Evolutionary conservation across 2,888 invertebrate genomes (phyloP), one percentile per base, ranked within the genome.

Genomic region (Drosophila infuscata): DNA sequence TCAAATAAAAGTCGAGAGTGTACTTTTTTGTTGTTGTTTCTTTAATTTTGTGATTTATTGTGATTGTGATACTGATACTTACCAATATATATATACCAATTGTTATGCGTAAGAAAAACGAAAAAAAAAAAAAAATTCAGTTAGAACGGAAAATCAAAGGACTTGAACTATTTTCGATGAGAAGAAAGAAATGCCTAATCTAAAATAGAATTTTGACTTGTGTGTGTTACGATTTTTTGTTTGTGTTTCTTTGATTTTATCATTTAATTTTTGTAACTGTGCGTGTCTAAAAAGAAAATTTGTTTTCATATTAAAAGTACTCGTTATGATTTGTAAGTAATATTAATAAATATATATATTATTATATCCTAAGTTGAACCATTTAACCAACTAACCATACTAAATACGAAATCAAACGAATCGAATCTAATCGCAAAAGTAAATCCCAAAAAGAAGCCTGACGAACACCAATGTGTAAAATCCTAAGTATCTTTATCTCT

Each of bases 1-100:
- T 58, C 53, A 69, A 62, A 67, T 60, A 38, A 54, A 25, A 72
- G 70, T 78, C 68, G 51, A 78, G 75, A 87, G 85, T 91, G 86
- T 89, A 88, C 87, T 92, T 85, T 92, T 91, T 80, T 89, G 91
- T 91, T 91, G 83, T 91, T 92, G 91, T 89, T 62, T 77, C 67
- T 81, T 73, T 81, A 66, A 48, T 69, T 79, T 78, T 69, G 65
- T 48, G 30, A 65, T 53, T 62, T 53, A 70, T 57, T 70, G 57
- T 71, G 63, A 51, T 62, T 62, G 62, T 63, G 30, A 43, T 46
- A 46, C 46, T 46, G 46, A 46, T 46, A 54, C 53, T 35, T 35
- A 36, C 25, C 20, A 25, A 33, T 33, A 15, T 12, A 38, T 43
- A 33, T 12, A 43, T 46, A 33, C 17, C 38, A 65, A 67, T 77